Evolutionary conservation across 2,888 invertebrate species (phyloP).

Genomic region (Pseudolycoriella hygida): DNA sequence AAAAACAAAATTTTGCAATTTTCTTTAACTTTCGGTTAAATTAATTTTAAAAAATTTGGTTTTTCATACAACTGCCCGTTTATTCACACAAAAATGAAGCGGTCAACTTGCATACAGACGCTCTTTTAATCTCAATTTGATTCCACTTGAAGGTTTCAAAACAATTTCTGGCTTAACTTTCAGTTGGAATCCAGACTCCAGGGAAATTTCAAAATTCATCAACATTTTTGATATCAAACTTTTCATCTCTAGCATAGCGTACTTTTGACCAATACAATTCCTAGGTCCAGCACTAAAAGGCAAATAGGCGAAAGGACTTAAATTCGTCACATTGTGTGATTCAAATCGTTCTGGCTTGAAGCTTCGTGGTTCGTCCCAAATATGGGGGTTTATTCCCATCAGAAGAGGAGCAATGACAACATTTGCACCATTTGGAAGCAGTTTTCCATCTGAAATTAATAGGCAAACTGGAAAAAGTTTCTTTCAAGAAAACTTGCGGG

Average conservation of each 20-base stretch:
- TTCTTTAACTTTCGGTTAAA: too few relatives aligned
- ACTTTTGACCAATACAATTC: constrained; percentile 26
- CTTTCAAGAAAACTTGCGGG: too few relatives aligned
- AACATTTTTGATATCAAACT: constrained; percentile 22
- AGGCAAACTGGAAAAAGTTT: too few relatives aligned
- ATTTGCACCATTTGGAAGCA: constrained; percentile 5
- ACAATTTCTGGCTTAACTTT: background rate
- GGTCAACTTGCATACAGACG: too few relatives aligned
- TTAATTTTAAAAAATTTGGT: too few relatives aligned
- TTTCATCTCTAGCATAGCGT: constrained; percentile 27
- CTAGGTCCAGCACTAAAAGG: constrained; percentile 28
- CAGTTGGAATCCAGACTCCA: background rate
- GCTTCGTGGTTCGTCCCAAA: constrained; percentile 20
- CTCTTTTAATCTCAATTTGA: background rate
- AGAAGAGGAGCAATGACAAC: constrained; percentile 4
- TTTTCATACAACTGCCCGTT: too few relatives aligned
- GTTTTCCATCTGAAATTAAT: background rate
- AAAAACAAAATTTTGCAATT: too few relatives aligned
- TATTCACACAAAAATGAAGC: too few relatives aligned
- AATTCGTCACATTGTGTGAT: constrained; percentile 18
- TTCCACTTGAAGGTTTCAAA: constrained; percentile 1
- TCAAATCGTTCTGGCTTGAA: constrained; percentile 27
- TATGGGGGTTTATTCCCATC: constrained; percentile 15
- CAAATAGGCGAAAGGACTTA: constrained; percentile 25
- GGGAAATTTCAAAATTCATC: background rate